phyloP scores from a whole-genome alignment of 2,113 vertebrate genomes.

The Mus spicilegus region DNA sequence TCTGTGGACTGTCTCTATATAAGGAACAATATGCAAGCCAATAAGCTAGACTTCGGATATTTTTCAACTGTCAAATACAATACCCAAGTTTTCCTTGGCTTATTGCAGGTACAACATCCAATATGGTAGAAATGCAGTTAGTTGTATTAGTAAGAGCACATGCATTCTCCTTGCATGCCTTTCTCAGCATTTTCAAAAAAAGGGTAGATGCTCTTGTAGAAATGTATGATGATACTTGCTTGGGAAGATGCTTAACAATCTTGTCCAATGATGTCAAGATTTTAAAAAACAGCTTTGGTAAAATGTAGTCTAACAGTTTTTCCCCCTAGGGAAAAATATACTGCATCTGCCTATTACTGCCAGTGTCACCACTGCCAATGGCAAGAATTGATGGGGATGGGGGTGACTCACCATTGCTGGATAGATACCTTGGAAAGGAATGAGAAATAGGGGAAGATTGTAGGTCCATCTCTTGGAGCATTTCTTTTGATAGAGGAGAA shows the following conservation, averaged over 20 bases:
- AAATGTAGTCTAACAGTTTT: conserved; percentile 24
- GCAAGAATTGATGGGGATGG: neutral
- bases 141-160: neutral
- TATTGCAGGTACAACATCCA: neutral
- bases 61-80: neutral
- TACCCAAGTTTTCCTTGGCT: neutral
- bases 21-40: neutral
- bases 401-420: conserved; percentile 31
- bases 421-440: neutral
- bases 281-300: conserved; percentile 8
- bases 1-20: neutral
- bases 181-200: conserved; percentile 37
- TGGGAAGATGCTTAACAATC: neutral
- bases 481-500: conserved; percentile 45
- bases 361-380: neutral
- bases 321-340: conserved; percentile 12
- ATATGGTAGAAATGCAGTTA: neutral
- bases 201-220: neutral
- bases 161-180: neutral
- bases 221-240: neutral
- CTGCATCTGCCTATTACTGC: neutral
- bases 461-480: neutral
- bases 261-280: neutral
- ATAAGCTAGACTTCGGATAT: neutral
- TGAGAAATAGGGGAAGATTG: neutral